Evolutionary conservation across 2,113 vertebrate species (phyloP).

Genomic region (Colinus virginianus): DNA sequence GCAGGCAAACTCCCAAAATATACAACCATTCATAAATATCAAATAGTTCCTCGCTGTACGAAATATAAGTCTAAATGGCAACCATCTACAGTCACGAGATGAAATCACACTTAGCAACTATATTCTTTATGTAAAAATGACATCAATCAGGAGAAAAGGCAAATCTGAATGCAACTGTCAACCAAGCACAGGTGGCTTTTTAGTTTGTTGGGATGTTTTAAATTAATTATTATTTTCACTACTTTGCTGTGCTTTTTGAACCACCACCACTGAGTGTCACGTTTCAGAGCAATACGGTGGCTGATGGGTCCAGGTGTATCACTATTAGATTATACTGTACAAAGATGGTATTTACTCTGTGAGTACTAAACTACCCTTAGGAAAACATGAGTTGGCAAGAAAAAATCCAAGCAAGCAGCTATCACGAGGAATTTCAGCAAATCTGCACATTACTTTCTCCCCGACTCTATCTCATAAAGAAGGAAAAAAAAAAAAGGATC

Average conservation of each 20-base stretch:
- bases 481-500: too few relatives aligned
- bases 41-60: background rate
- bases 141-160: background rate
- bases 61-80: background rate
- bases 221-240: background rate
- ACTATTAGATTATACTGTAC: background rate
- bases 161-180: background rate
- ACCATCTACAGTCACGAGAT: background rate
- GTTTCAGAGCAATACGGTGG: background rate
- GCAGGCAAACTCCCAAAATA: constrained; percentile 13
- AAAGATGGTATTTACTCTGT: background rate
- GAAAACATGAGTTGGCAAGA: background rate
- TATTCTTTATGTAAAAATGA: background rate
- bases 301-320: background rate
- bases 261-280: background rate
- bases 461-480: background rate
- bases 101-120: background rate
- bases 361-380: background rate
- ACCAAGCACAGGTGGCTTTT: background rate
- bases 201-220: too few relatives aligned
- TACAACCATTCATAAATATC: background rate
- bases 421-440: background rate
- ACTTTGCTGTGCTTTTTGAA: background rate
- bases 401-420: background rate
- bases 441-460: background rate